Percentiles rank a stretch among this genome's conserved stretches.
phyloP scores from a whole-genome alignment of 2,888 invertebrate species.

The Mimas tiliae region DNA sequence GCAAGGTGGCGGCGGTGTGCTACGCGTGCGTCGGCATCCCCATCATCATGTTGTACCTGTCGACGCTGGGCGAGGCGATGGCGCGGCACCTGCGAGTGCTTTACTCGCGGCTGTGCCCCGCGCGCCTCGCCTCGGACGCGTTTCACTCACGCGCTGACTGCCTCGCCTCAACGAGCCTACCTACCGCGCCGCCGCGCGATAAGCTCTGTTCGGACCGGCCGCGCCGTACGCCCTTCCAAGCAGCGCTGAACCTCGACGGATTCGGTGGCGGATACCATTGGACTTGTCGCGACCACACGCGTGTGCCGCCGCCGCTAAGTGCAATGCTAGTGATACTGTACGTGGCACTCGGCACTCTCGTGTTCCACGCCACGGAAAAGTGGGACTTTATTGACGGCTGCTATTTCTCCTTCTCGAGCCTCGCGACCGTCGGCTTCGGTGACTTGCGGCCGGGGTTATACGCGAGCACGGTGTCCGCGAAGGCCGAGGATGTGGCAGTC shows the following conservation, averaged over 20 bases:
- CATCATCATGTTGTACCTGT: conserved; percentile 93
- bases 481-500: conserved; percentile 87
- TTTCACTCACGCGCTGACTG: conserved; percentile 60
- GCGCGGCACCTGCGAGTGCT: conserved; percentile 91
- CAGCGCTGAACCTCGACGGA: conserved; percentile 72
- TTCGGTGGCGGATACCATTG: conserved; percentile 67
- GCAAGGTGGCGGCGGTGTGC: conserved; percentile 91
- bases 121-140: conserved; percentile 50
- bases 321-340: conserved; percentile 93
- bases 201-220: conserved; percentile 49
- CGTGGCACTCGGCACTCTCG: conserved; percentile 93
- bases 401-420: conserved; percentile 91
- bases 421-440: conserved; percentile 94
- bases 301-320: conserved; percentile 95
- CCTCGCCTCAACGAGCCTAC: conserved; percentile 33
- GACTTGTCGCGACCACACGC: conserved; percentile 85
- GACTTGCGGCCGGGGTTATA: conserved; percentile 89
- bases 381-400: conserved; percentile 96
- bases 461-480: conserved; percentile 74
- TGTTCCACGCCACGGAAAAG: conserved; percentile 95
- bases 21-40: conserved; percentile 95
- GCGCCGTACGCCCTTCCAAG: conserved; percentile 72
- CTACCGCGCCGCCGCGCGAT: conserved; percentile 46
- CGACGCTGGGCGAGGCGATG: conserved; percentile 93
- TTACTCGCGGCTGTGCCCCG: conserved; percentile 84